Evolutionary conservation across 2,888 invertebrate species (phyloP), one percentile per base, ranked within the genome.

Genomic region (Apoda limacodes): DNA sequence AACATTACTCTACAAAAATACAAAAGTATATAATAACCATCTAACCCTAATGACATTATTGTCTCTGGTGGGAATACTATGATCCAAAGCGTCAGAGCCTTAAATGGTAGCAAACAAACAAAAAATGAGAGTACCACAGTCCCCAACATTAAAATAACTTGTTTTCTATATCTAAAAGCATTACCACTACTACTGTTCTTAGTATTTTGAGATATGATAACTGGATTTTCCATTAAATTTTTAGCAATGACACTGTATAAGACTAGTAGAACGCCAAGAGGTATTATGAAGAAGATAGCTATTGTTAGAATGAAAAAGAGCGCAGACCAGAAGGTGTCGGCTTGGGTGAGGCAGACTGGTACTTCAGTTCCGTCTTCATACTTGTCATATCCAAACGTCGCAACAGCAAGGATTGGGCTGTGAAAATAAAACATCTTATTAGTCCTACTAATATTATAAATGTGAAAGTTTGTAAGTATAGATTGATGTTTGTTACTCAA

Each of bases 101-200:
- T 87, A 64, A 95, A 94, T 1, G 96, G 96, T 36, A 96, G 70
- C 23, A 96, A 82, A 56, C 95, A 95, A 30, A 95, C 71, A 66
- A 97, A 96, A 71, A 96, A 97, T 28, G 93, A 92, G 14, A 93
- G 62, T 0, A 95, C 94, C 0, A 95, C 95, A 0, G 93, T 91
- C 5, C 91, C 92, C 17, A 95, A 72, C 95, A 95, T 95, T 30
- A 93, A 74, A 22, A 95, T 92, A 13, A 94, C 88, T 78, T 91
- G 90, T 50, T 89, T 90, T 30, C 91, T 84, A 55, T 91, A 89
- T 46, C 89, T 84, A 3, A 89, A 64, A 30, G 88, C 85, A 51
- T 85, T 86, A 19, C 78, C 78, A 19, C 69, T 70, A 38, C 48
- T 69, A 12, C 81, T 71, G 40, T 80, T 80, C 35, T 82, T 78